These are phyloP conservation scores for Ferrisia virgata DNA, from an alignment of 2,888 invertebrate genomes.

Conservation along the genomic window DNA sequence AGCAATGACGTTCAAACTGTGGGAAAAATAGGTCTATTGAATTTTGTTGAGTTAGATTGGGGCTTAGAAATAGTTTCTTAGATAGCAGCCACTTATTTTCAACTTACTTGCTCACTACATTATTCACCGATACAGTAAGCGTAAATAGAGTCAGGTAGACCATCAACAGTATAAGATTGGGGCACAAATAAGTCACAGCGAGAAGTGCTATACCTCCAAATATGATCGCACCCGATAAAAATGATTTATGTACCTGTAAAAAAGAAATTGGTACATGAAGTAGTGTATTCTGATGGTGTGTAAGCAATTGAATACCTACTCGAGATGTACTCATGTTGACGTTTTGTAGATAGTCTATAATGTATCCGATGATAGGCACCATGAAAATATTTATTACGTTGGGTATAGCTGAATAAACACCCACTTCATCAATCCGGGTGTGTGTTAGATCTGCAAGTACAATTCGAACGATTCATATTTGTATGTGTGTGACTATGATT, in stretches of 20 bases:
- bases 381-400: background rate
- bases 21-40: background rate
- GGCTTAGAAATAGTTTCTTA: too few species aligned
- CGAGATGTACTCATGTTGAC: background rate
- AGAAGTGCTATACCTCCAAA: background rate
- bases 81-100: too few species aligned
- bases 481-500: too few species aligned
- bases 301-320: background rate
- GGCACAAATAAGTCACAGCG: background rate
- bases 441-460: background rate
- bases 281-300: background rate
- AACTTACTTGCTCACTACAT: background rate
- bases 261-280: background rate
- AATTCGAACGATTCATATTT: too few species aligned
- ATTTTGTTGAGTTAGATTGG: background rate
- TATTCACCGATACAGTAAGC: background rate
- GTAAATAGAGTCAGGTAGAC: background rate
- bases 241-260: background rate
- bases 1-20: background rate
- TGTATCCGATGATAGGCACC: background rate
- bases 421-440: background rate
- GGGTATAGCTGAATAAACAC: background rate
- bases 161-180: background rate
- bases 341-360: background rate
- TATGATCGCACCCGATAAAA: background rate